These are phyloP conservation scores for Mesitornis unicolor DNA, from an alignment of 2,113 vertebrate species.

Conservation along the genomic window DNA sequence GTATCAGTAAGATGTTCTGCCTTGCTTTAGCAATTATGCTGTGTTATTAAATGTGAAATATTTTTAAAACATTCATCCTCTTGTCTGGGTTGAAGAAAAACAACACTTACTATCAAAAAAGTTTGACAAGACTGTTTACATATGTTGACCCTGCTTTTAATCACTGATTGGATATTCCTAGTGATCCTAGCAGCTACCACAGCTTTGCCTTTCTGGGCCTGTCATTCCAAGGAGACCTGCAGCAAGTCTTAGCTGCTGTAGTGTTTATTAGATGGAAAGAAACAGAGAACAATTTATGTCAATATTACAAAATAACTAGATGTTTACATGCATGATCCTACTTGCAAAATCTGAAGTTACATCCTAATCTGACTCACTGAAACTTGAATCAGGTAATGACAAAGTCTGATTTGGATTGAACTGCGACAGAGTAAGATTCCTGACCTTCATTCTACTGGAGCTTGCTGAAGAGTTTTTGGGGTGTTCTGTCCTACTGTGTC, in stretches of 20 bases:
- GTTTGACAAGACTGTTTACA: background rate
- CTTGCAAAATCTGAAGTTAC: background rate
- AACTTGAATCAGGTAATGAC: background rate
- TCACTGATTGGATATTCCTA: fast-evolving
- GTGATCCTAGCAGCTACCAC: background rate
- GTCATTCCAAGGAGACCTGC: background rate
- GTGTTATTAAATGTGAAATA: background rate
- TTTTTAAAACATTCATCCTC: background rate
- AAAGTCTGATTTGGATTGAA: background rate
- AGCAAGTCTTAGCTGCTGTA: background rate
- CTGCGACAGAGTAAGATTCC: background rate
- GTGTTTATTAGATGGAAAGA: background rate
- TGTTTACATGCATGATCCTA: fast-evolving
- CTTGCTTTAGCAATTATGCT: background rate
- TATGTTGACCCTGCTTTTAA: background rate
- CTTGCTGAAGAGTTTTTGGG: background rate
- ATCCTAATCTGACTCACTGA: background rate
- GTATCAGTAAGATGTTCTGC: background rate
- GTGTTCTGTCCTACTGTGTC: background rate
- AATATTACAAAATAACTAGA: background rate
- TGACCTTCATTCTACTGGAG: background rate
- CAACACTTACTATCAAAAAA: background rate
- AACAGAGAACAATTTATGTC: background rate
- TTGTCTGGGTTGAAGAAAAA: background rate
- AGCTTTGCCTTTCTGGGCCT: background rate